These are phyloP conservation scores for Lutraria rhynchaena DNA, from an alignment of 1,140 invertebrate genomes.

Conservation along the genomic window DNA sequence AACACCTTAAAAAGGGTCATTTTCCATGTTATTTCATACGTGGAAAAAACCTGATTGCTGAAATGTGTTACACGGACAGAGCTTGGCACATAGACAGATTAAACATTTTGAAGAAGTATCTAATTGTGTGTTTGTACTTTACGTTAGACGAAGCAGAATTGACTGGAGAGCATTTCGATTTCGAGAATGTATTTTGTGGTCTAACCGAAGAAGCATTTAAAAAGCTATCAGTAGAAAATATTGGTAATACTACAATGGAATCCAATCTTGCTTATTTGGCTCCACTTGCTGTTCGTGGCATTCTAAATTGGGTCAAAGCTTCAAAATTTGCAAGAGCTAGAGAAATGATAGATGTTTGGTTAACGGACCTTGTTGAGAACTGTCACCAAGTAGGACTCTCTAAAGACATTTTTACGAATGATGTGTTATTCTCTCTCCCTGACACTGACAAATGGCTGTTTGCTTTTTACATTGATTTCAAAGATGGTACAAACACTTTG, in stretches of 20 bases:
- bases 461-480: neutral
- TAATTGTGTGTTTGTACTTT: neutral
- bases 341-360: neutral
- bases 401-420: neutral
- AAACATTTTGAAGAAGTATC: neutral
- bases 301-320: neutral
- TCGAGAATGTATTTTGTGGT: neutral
- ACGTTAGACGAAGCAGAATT: too few relatives aligned
- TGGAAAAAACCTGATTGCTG: constrained; percentile 6
- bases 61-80: neutral
- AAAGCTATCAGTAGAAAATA: neutral
- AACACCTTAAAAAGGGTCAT: neutral
- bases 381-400: neutral
- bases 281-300: neutral
- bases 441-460: neutral
- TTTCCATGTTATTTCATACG: constrained; percentile 19
- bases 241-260: too few relatives aligned
- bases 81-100: constrained; percentile 4
- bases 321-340: neutral
- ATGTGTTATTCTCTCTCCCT: neutral
- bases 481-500: neutral
- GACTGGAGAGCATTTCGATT: neutral
- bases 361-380: neutral
- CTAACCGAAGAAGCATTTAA: neutral
- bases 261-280: neutral